Conservation (phyloP, 2,888 invertebrate genomes). For the Tinea trinotella region DNA sequence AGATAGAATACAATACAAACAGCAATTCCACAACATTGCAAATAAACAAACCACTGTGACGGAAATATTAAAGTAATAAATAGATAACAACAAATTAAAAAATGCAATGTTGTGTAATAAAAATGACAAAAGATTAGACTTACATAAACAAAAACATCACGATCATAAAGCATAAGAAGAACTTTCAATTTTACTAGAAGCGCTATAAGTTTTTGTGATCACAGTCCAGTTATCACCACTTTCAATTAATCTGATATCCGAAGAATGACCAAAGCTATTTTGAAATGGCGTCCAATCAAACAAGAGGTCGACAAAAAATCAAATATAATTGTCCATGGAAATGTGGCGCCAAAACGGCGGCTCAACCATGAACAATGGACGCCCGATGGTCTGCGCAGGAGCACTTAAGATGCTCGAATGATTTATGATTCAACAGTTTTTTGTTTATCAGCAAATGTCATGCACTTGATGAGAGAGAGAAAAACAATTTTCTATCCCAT, state of each 20-base stretch:
- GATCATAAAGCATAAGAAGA: neutral
- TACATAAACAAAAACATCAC: no score
- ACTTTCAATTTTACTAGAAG: constrained; percentile 10
- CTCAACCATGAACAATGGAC: constrained; percentile 33
- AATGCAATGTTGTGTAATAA: no score
- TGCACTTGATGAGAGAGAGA: neutral
- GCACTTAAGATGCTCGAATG: constrained; percentile 23
- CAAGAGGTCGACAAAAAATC: constrained; percentile 26
- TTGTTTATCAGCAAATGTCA: neutral
- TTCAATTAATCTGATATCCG: constrained; percentile 10
- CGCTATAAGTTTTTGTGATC: constrained; percentile 20
- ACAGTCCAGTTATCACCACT: constrained; percentile 16
- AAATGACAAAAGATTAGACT: no score
- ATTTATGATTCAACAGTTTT: neutral
- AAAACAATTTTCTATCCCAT: no score
- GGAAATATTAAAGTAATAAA: no score
- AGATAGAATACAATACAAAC: no score
- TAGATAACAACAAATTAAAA: no score
- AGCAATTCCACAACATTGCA: no score
- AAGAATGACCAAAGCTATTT: constrained; percentile 22
- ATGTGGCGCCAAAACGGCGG: constrained; percentile 35
- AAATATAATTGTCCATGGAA: constrained; percentile 32
- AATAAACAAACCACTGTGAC: no score
- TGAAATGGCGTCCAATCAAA: constrained; percentile 23
- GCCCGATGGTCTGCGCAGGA: constrained; percentile 40